Percentiles rank a stretch among this genome's conserved stretches.
phyloP scores from a whole-genome alignment of 2,113 vertebrate species.

The Anarhynchus alexandrinus region DNA sequence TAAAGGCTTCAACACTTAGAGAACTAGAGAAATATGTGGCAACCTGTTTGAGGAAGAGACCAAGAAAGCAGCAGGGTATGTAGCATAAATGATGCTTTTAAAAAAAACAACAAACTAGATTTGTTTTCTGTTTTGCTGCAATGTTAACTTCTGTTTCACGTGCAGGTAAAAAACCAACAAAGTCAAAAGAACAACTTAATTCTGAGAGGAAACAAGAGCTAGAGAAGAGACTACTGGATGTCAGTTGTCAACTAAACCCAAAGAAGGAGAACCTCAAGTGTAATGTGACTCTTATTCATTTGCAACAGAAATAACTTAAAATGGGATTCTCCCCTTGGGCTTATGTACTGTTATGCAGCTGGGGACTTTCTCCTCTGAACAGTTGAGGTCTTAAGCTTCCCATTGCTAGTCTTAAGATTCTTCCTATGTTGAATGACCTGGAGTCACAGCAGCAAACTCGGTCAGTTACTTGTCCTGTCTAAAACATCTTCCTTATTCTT shows the following conservation, averaged over 20 bases:
- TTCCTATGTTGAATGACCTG: background rate
- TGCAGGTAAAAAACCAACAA: conserved; percentile 65
- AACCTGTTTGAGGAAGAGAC: conserved; percentile 77
- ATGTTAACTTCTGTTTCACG: background rate
- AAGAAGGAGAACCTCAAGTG: conserved; percentile 64
- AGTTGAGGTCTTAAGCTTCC: background rate
- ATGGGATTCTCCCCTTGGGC: too few relatives aligned
- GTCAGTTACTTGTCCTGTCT: background rate
- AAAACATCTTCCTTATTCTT: background rate
- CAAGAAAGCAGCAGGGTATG: conserved; percentile 70
- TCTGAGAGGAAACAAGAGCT: conserved; percentile 67
- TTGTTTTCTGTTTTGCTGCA: background rate
- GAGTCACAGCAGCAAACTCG: background rate
- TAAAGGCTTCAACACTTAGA: conserved; percentile 86
- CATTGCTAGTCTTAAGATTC: background rate
- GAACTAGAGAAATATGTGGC: conserved; percentile 84
- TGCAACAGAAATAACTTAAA: background rate
- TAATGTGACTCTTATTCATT: conserved; percentile 49
- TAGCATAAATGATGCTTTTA: background rate
- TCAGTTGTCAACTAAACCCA: conserved; percentile 61
- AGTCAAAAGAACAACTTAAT: conserved; percentile 65
- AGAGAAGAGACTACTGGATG: conserved; percentile 64
- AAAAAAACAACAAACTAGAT: background rate
- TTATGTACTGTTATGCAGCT: background rate
- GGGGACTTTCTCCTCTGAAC: background rate